phyloP scores from a whole-genome alignment of 2,113 vertebrate genomes.

The Tachysurus fulvidraco region DNA sequence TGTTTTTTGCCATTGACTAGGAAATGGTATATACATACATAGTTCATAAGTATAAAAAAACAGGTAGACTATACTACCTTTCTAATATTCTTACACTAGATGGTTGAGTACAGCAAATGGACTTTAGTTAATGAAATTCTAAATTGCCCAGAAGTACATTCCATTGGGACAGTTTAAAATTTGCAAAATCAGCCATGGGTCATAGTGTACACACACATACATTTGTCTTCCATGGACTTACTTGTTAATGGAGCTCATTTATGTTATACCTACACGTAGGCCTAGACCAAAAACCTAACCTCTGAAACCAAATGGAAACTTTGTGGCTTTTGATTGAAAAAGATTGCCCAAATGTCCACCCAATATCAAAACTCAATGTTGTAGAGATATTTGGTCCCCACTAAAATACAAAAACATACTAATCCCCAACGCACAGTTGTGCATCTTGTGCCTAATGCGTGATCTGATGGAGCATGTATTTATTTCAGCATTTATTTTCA shows the following conservation, averaged over 20 bases:
- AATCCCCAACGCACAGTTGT: background rate
- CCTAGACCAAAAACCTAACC: background rate
- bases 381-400: background rate
- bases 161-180: background rate
- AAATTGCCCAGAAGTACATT: background rate
- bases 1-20: no score
- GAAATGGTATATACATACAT: no score
- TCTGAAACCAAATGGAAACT: background rate
- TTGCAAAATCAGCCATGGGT: background rate
- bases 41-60: no score
- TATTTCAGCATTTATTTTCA: constrained; percentile 17
- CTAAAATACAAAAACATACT: background rate
- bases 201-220: background rate
- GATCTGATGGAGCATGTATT: background rate
- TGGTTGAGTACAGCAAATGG: background rate
- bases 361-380: background rate
- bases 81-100: no score
- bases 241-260: background rate
- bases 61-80: no score
- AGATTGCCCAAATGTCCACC: background rate
- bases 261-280: background rate
- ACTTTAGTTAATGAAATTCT: background rate
- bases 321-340: background rate
- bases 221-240: background rate
- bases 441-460: background rate